Conservation (phyloP, 2,888 invertebrate species). For the Crematogaster levior region DNA sequence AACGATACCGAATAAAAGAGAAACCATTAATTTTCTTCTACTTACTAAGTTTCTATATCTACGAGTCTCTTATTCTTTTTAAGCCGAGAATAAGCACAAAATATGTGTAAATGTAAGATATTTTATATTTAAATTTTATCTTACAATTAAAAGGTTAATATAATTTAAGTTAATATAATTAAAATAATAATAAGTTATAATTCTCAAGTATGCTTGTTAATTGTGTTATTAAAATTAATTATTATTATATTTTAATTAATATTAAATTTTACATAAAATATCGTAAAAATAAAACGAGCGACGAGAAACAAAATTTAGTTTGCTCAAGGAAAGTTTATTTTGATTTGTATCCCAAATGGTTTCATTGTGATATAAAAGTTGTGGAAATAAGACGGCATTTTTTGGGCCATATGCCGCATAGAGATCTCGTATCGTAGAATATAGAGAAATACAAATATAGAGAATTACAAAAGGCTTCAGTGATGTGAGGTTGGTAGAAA, state of each 20-base stretch:
- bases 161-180: too few relatives aligned
- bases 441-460: slow-evolving; percentile 66
- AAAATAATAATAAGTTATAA: not conserved
- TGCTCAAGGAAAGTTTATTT: slow-evolving; percentile 58
- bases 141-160: too few relatives aligned
- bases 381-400: slow-evolving; percentile 54
- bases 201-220: not conserved
- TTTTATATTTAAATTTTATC: too few relatives aligned
- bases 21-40: slow-evolving; percentile 9
- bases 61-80: not conserved
- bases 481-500: slow-evolving; percentile 60
- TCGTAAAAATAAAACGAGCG: slow-evolving; percentile 59
- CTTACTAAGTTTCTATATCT: not conserved
- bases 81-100: not conserved
- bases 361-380: slow-evolving; percentile 30
- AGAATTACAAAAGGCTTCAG: slow-evolving; percentile 67
- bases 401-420: slow-evolving; percentile 60
- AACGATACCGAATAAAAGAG: not conserved
- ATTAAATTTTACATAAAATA: slow-evolving; percentile 44
- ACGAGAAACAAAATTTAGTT: slow-evolving; percentile 65
- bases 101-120: not conserved
- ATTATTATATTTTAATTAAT: not conserved
- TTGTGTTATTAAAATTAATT: not conserved
- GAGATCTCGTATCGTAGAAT: slow-evolving; percentile 15
- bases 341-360: slow-evolving; percentile 42